These are phyloP conservation scores for Drosophila fuyamai DNA, from an alignment of 1,140 invertebrate genomes.

Conservation along the genomic window DNA sequence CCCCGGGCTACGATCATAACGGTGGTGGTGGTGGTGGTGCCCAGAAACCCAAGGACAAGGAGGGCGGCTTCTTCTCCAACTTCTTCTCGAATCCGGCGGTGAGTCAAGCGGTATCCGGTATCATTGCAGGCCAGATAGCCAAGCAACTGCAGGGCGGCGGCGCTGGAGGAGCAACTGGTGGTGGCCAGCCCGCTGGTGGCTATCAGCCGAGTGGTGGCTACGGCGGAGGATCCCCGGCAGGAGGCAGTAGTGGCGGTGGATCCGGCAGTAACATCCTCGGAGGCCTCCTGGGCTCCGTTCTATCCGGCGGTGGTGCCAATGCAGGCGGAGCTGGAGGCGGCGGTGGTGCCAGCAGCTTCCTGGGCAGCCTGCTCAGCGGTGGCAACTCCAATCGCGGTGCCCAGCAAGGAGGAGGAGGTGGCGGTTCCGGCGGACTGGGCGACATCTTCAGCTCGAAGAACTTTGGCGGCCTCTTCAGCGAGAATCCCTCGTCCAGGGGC, in stretches of 20 bases:
- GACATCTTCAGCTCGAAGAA: slow-evolving; percentile 78
- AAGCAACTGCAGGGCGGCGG: slow-evolving; percentile 76
- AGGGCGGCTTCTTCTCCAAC: slow-evolving; percentile 81
- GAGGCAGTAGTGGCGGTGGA: slow-evolving; percentile 45
- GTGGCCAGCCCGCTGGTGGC: slow-evolving; percentile 46
- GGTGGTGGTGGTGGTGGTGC: slow-evolving; percentile 38
- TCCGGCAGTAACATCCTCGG: slow-evolving; percentile 61
- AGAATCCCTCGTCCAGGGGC: slow-evolving; percentile 67
- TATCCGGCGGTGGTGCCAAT: slow-evolving; percentile 57
- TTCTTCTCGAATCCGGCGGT: slow-evolving; percentile 83
- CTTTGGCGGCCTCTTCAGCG: slow-evolving; percentile 79
- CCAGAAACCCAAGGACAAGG: slow-evolving; percentile 78
- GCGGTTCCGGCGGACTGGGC: slow-evolving; percentile 49
- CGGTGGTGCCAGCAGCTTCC: slow-evolving; percentile 61
- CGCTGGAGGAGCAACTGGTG: slow-evolving; percentile 28
- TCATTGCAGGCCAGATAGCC: slow-evolving; percentile 82
- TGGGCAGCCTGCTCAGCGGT: slow-evolving; percentile 65
- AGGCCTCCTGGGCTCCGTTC: slow-evolving; percentile 64
- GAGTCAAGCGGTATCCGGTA: slow-evolving; percentile 80
- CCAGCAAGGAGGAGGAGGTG: slow-evolving; percentile 39
- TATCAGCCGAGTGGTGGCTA: slow-evolving; percentile 77
- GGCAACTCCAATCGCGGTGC: slow-evolving; percentile 42
- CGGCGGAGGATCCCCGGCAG: slow-evolving; percentile 36
- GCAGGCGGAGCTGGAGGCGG: slow-evolving; percentile 35
- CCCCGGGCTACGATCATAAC: slow-evolving; percentile 64